These are phyloP conservation scores for Siphlonurus alternatus DNA, from an alignment of 2,888 invertebrate species.

Conservation along the genomic window DNA sequence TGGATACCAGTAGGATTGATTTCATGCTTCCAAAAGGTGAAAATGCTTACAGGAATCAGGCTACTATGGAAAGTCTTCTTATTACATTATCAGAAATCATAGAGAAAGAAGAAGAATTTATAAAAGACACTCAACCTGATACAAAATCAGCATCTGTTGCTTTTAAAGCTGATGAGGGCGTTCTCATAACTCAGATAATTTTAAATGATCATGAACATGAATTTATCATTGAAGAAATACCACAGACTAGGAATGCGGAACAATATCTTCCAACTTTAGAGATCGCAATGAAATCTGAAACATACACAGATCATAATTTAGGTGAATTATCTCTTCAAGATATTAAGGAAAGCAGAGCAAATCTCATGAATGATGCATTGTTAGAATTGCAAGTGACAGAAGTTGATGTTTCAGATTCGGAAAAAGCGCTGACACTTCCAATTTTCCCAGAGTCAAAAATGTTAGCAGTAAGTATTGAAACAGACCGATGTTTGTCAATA, in stretches of 20 bases:
- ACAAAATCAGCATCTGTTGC: constrained; percentile 28
- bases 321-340: no score
- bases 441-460: constrained; percentile 22
- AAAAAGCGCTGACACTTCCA: constrained; percentile 21
- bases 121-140: constrained; percentile 30
- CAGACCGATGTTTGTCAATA: no score
- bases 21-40: neutral
- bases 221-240: constrained; percentile 1
- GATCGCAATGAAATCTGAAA: constrained; percentile 22
- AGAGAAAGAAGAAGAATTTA: constrained; percentile 34
- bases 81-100: constrained; percentile 21
- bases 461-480: no score
- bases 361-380: constrained; percentile 23
- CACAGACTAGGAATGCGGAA: constrained; percentile 1
- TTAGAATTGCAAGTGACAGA: constrained; percentile 21
- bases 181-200: constrained; percentile 23
- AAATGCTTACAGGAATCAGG: neutral
- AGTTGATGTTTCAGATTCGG: constrained; percentile 20
- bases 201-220: constrained; percentile 24
- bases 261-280: neutral
- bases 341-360: constrained; percentile 24
- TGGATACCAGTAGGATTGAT: neutral
- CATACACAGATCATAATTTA: constrained; percentile 27
- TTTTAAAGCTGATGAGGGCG: constrained; percentile 21
- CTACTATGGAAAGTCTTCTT: constrained; percentile 17